Conservation (phyloP, 2,888 invertebrate genomes). For the Phania funesta region DNA sequence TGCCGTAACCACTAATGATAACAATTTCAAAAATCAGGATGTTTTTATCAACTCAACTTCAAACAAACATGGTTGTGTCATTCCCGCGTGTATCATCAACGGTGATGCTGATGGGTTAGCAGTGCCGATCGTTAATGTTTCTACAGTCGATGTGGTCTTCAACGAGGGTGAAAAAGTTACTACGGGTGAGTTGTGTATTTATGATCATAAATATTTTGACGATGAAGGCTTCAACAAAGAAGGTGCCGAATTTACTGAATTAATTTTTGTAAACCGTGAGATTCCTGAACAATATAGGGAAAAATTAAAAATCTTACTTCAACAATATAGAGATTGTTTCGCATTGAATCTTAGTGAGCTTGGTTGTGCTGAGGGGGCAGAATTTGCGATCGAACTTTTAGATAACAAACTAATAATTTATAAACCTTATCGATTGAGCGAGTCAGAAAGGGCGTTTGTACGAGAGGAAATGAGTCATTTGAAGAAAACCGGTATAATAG, state of each 20-base stretch:
- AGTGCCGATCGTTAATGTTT: neutral
- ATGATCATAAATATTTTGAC: neutral
- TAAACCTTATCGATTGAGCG: conserved; percentile 1
- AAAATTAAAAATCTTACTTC: neutral
- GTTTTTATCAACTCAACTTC: neutral
- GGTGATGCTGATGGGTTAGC: conserved; percentile 3
- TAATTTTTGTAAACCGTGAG: neutral
- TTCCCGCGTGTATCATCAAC: conserved; percentile 17
- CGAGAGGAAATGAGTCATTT: neutral
- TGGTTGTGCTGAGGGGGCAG: neutral
- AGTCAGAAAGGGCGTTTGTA: neutral
- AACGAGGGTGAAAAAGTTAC: conserved; percentile 5
- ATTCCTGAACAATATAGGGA: neutral
- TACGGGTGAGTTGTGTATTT: conserved; percentile 6
- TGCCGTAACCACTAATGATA: conserved; percentile 1
- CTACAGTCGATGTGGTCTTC: neutral
- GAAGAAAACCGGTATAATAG: conserved; percentile 9
- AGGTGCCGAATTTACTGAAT: neutral
- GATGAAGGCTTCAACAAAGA: neutral
- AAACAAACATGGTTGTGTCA: neutral
- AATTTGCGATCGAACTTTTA: neutral
- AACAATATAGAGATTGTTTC: neutral
- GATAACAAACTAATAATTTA: conserved; percentile 1
- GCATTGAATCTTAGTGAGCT: neutral
- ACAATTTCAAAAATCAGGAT: neutral